Base-by-base conservation (phyloP, 2,888 invertebrate genomes). In the Clunio marinus region DNA sequence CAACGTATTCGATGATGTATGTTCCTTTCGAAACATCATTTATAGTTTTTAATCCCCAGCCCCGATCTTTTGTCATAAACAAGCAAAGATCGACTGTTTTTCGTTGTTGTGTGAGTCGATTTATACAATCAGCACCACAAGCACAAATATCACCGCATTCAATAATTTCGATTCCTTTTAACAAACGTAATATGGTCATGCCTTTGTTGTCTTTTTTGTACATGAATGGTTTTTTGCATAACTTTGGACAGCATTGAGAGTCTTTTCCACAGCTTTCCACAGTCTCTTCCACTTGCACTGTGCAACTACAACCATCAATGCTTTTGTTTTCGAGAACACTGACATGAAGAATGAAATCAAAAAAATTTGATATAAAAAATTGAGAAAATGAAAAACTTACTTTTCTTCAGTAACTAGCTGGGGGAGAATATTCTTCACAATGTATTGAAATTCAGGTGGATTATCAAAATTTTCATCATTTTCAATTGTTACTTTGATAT, bases 1-100 rank as follows among this genome's bases (percentile, higher is more conserved):
- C 97, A 0, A 96, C 89, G 80, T 98, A 98, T 73, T 94, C 91
- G 74, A 91, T 90, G 0, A 97, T 86, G 76, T 93, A 97, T 55
- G 89, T 86, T 0, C 95, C 96, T 73, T 87, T 87, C 67, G 82
- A 83, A 22, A 93, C 86, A 57, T 80, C 82, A 75, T 88, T 85
- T 70, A 88, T 80, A 0, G 94, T 85, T 75, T 88, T 89, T 0
- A 97, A 91, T 1, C 96, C 97, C 97, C 97, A 98, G 0, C 97
- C 97, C 0, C 89, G 91, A 77, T 93, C 91, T n/a, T 80, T 76
- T 0, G 96, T 97, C 67, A 93, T 85, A 75, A 93, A 97, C 67
- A 97, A 89, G 71, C 88, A 87, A 0, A 97, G 80, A 57, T 87
- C 86, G 25, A 87, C 80, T 71, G 82, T 83, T 1, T 89, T 82